Conservation (phyloP, 2,797 vertebrate species). For the Sebastes taczanowskii region DNA sequence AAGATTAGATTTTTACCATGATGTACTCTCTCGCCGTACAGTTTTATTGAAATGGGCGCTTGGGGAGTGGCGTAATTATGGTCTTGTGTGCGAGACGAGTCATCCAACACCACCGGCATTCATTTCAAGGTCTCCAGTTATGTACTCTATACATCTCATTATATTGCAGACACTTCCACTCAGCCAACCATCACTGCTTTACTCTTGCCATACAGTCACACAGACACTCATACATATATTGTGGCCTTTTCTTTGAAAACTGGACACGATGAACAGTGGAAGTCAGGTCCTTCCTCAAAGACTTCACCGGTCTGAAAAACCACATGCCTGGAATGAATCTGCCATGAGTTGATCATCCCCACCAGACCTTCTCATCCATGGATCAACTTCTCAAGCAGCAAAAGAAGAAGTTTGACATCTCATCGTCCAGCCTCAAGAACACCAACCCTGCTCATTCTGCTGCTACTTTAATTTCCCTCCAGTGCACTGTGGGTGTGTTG, state of each 20-base stretch:
- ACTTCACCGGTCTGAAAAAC: conserved; percentile 3
- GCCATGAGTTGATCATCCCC: background rate
- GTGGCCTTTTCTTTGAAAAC: background rate
- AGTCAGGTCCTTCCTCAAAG: background rate
- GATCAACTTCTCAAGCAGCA: conserved; percentile 15
- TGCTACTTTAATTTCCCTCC: conserved; percentile 35
- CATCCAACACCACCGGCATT: background rate
- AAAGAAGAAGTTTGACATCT: conserved; percentile 26
- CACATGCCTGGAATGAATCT: background rate
- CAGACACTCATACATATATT: background rate
- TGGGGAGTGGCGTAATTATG: conserved; percentile 9
- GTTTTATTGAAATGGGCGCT: conserved; percentile 65
- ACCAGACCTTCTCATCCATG: conserved; percentile 4
- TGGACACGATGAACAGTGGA: background rate
- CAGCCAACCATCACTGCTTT: background rate
- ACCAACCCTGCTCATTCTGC: background rate
- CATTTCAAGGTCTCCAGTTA: background rate
- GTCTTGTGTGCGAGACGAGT: background rate
- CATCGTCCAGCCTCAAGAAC: conserved; percentile 3
- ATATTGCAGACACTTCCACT: background rate
- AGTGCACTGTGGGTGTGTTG: conserved; percentile 62
- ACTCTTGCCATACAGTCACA: background rate
- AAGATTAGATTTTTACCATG: conserved; percentile 83
- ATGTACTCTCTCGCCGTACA: conserved; percentile 63
- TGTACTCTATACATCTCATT: background rate